Base-by-base conservation (phyloP, 2,888 invertebrate species). In the Heliconius erato region DNA sequence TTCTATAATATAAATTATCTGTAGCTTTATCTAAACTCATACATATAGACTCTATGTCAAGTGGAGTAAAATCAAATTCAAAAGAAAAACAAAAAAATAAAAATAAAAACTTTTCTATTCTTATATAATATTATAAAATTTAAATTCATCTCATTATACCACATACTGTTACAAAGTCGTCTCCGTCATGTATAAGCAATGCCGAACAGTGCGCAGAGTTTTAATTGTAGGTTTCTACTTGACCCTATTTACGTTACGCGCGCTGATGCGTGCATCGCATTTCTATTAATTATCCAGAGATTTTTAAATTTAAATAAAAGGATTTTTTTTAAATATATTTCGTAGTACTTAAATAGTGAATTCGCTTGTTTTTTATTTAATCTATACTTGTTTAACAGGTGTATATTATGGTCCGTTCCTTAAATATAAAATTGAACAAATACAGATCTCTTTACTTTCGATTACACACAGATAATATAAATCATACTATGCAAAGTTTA, bases 181-280 rank as follows among this genome's bases (percentile, higher is more conserved):
- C 71, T 72, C 6, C n/a, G 26, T 40, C 35, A n/a, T 69, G 35
- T 40, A n/a, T 16, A 44, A 44, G 44, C 71, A 44, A 72, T 72
- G 71, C 26, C 71, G 7, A 44, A 44, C n/a, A 44, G 71, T 72
- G 71, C 9, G 44, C 26, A 72, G 71, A 72, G 71, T 72, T 72
- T 72, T 72, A 72, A 72, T 72, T 72, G 44, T 72, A 72, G 71
- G 44, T 72, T 72, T 72, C 7, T 72, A 71, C 71, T 72, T 72
- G 71, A 72, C 71, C 71, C 71, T 44, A 44, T 72, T 72, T 72
- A 72, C 40, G 71, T 26, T 44, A 72, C 71, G 71, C 14, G n/a
- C 26, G 44, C 44, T 40, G 44, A 16, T 72, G 44, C 71, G 71
- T 44, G 71, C 44, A 44, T 3, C 71, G 71, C n/a, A 72, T 72